Conservation (phyloP, 2,888 invertebrate species). For the Anoplius nigerrimus region DNA sequence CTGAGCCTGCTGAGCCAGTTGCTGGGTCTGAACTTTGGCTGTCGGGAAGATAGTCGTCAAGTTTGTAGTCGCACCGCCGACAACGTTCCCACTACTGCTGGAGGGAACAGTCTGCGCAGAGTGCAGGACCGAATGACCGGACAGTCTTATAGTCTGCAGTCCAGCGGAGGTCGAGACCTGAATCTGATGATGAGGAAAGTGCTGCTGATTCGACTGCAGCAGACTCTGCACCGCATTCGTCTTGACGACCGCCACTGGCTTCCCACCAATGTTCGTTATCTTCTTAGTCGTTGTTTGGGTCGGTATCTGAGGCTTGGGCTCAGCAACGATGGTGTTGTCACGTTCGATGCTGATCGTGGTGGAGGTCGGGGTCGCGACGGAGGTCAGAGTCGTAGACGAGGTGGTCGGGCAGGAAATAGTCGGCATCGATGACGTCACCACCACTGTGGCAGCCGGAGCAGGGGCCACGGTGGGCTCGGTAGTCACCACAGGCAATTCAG, state of each 20-base stretch:
- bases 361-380: constrained; percentile 62
- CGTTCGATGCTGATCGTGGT: constrained; percentile 73
- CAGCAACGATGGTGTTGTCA: constrained; percentile 52
- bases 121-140: constrained; percentile 74
- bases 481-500: constrained; percentile 52
- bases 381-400: constrained; percentile 39
- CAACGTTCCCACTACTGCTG: constrained; percentile 65
- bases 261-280: constrained; percentile 59
- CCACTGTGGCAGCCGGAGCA: constrained; percentile 45
- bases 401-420: constrained; percentile 45
- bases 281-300: constrained; percentile 63
- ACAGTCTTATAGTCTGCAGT: constrained; percentile 77
- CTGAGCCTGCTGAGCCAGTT: constrained; percentile 23
- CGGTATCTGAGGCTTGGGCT: constrained; percentile 43
- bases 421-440: constrained; percentile 49
- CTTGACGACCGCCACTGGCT: constrained; percentile 71
- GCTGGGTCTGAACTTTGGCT: constrained; percentile 67
- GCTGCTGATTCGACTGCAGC: constrained; percentile 72
- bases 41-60: constrained; percentile 76
- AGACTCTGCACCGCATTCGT: constrained; percentile 68
- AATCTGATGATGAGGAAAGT: constrained; percentile 73
- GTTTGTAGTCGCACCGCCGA: constrained; percentile 55
- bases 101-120: constrained; percentile 73
- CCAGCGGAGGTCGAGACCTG: constrained; percentile 75
- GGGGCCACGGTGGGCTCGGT: constrained; percentile 49